A percentile compares a stretch with the other conserved stretches of the same genome.
These are phyloP conservation scores for Cephalotes varians DNA, from an alignment of 2,888 invertebrate genomes.

Conservation along the genomic window DNA sequence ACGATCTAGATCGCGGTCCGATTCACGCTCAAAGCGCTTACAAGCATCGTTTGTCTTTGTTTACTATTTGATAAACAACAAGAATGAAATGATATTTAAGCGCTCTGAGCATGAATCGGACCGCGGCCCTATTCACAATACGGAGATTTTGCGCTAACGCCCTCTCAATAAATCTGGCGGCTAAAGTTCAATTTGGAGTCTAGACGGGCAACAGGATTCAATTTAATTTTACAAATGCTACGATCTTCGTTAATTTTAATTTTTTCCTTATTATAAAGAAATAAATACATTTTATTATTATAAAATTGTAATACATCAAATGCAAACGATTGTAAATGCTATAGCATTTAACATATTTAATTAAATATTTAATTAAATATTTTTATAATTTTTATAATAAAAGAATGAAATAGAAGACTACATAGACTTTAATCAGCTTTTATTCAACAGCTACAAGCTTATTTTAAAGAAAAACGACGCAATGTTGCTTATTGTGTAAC, in stretches of 20 bases:
- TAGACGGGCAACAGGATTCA: background rate
- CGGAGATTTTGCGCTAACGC: background rate
- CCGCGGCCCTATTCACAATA: too few relatives aligned
- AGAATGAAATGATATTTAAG: too few relatives aligned
- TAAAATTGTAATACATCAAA: background rate
- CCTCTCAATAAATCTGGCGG: background rate
- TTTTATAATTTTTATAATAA: background rate
- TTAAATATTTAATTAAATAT: background rate
- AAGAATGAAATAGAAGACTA: background rate
- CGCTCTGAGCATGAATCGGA: too few relatives aligned
- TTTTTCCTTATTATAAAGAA: background rate
- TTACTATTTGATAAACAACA: too few relatives aligned
- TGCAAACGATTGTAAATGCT: background rate
- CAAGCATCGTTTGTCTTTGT: too few relatives aligned
- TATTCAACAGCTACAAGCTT: background rate
- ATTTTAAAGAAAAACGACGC: background rate
- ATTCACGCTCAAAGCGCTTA: too few relatives aligned
- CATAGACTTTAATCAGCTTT: background rate
- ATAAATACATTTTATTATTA: too few relatives aligned
- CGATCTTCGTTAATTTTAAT: background rate
- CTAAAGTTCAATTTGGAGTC: background rate
- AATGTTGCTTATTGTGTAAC: background rate
- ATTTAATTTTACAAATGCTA: background rate
- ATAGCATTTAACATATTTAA: background rate
- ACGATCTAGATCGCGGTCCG: too few relatives aligned